Conservation (phyloP, 2,113 vertebrate genomes). For the Lethenteron reissneri region DNA sequence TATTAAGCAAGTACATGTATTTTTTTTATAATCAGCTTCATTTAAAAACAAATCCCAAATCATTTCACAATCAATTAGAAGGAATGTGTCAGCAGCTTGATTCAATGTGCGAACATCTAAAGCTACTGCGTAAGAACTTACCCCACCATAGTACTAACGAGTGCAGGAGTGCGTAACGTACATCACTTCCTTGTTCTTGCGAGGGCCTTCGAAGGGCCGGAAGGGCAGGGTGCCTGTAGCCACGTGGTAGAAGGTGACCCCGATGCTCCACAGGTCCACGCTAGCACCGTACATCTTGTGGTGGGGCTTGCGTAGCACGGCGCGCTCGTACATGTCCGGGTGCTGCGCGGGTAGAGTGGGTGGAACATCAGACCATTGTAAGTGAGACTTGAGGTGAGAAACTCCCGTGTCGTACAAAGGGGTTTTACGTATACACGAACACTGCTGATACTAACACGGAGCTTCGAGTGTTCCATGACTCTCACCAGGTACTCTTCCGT, state of each 20-base stretch:
- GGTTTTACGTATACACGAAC: no score
- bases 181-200: conserved; percentile 97
- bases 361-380: no score
- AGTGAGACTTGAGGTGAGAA: no score
- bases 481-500: conserved; percentile 95
- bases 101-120: no score
- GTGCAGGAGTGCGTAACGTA: conserved; percentile 21
- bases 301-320: conserved; percentile 81
- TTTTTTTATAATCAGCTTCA: not conserved
- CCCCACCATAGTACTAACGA: no score
- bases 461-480: not conserved
- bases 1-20: no score
- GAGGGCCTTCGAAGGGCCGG: conserved; percentile 81
- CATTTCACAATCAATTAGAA: not conserved
- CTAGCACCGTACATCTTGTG: conserved; percentile 92
- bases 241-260: conserved; percentile 87
- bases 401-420: no score
- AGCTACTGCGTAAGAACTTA: no score
- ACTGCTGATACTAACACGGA: no score
- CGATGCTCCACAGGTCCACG: conserved; percentile 94
- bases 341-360: conserved; percentile 25
- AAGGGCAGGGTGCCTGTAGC: conserved; percentile 85
- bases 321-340: conserved; percentile 90
- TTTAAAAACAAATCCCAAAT: not conserved
- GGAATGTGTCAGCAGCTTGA: no score